These are phyloP conservation scores for Herminia tarsipennalis DNA, from an alignment of 2,888 invertebrate genomes.

Conservation along the genomic window DNA sequence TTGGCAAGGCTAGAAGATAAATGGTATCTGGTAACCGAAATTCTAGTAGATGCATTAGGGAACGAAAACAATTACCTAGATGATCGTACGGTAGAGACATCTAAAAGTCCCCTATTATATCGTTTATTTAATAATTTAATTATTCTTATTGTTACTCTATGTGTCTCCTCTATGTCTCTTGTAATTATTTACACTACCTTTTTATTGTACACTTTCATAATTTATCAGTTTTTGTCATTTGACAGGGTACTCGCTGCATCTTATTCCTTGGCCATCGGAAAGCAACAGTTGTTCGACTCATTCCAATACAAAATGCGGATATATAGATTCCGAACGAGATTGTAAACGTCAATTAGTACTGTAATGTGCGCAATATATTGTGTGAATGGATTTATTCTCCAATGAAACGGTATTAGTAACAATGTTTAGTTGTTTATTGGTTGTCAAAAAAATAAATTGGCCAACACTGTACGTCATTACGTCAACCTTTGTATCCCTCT, in stretches of 20 bases:
- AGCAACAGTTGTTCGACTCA: slow-evolving; percentile 66
- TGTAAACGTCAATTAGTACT: slow-evolving; percentile 73
- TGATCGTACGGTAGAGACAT: too few species aligned
- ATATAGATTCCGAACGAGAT: slow-evolving; percentile 67
- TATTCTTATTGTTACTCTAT: too few species aligned
- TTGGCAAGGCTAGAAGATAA: too few species aligned
- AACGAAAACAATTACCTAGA: too few species aligned
- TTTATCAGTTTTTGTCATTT: not conserved
- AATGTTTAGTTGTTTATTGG: slow-evolving; percentile 6
- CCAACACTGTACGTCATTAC: too few species aligned
- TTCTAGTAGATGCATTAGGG: too few species aligned
- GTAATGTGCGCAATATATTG: slow-evolving; percentile 37
- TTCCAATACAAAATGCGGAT: slow-evolving; percentile 63
- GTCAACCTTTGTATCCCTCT: too few species aligned
- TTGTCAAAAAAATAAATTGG: not conserved
- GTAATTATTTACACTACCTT: not conserved
- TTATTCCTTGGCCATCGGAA: slow-evolving; percentile 22
- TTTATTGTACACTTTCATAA: too few species aligned
- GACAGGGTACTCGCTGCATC: slow-evolving; percentile 19
- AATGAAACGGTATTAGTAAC: slow-evolving; percentile 4
- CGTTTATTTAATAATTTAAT: too few species aligned
- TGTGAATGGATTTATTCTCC: slow-evolving; percentile 32
- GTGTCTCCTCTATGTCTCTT: not conserved
- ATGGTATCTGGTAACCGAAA: too few species aligned
- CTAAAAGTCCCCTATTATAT: too few species aligned